A percentile compares a stretch with the other conserved stretches of the same genome.
Conservation (phyloP, 2,888 invertebrate species). For the Drosophila acutilabella region DNA sequence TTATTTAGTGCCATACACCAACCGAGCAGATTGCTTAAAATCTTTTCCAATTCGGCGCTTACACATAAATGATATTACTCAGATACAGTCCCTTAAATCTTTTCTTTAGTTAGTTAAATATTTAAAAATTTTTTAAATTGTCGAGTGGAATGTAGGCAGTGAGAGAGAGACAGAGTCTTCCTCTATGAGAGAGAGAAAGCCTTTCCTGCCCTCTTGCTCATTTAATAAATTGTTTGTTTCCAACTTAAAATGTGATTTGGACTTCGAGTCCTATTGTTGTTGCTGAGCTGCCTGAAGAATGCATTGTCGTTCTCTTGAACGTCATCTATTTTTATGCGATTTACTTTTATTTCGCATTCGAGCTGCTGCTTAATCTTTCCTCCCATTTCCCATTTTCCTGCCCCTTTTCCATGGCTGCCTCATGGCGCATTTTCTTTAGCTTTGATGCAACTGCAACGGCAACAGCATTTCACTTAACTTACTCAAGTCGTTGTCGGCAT, state of each 20-base stretch:
- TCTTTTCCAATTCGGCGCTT: no score
- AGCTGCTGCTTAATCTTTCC: slow-evolving; percentile 58
- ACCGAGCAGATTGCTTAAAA: no score
- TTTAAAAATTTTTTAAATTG: no score
- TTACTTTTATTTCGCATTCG: slow-evolving; percentile 34
- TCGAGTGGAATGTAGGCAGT: not conserved
- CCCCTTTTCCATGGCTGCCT: slow-evolving; percentile 1
- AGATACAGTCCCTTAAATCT: no score
- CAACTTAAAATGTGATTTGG: slow-evolving; percentile 13
- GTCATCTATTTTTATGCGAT: slow-evolving; percentile 52
- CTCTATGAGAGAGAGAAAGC: no score
- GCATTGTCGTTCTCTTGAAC: slow-evolving; percentile 44
- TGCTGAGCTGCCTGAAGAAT: slow-evolving; percentile 46
- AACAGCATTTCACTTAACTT: slow-evolving; percentile 79
- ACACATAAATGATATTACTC: no score
- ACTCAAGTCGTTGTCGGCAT: slow-evolving; percentile 81
- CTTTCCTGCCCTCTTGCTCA: slow-evolving; percentile 23
- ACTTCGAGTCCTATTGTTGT: slow-evolving; percentile 14
- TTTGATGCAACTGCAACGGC: slow-evolving; percentile 54
- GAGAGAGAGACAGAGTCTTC: not conserved
- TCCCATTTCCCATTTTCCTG: slow-evolving; percentile 5
- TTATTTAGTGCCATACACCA: no score
- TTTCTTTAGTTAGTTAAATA: no score
- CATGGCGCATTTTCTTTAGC: slow-evolving; percentile 56
- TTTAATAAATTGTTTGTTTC: slow-evolving; percentile 51